A percentile compares a stretch with the other conserved stretches of the same genome.
These are phyloP conservation scores for Drosophila mimetica DNA, from an alignment of 2,888 invertebrate species.

Conservation along the genomic window DNA sequence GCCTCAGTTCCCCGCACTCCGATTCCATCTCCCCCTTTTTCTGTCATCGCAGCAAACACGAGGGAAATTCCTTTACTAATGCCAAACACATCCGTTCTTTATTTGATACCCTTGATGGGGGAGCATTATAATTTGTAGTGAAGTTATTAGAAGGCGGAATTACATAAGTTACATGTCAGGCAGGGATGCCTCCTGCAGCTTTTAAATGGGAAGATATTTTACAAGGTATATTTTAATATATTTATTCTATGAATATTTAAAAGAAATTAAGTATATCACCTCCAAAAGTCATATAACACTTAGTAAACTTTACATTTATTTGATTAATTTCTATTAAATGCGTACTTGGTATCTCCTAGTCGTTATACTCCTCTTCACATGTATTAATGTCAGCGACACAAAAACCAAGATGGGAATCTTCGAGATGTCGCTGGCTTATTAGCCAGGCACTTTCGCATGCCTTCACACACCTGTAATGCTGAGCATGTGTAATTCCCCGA, in stretches of 20 bases:
- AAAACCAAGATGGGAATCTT: slow-evolving; percentile 35
- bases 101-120: slow-evolving; percentile 64
- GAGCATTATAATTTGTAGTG: slow-evolving; percentile 43
- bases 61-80: slow-evolving; percentile 73
- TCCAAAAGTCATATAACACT: no score
- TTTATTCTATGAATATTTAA: no score
- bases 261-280: no score
- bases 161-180: background rate
- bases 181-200: background rate
- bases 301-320: no score
- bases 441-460: slow-evolving; percentile 38
- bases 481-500: slow-evolving; percentile 66
- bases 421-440: slow-evolving; percentile 40
- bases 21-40: background rate
- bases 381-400: slow-evolving; percentile 24
- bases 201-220: background rate
- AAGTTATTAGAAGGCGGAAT: slow-evolving; percentile 53
- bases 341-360: slow-evolving; percentile 20
- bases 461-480: slow-evolving; percentile 44
- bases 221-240: no score
- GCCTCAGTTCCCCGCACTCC: slow-evolving; percentile 4
- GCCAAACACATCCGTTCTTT: slow-evolving; percentile 76
- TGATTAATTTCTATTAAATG: no score
- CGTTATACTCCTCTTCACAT: slow-evolving; percentile 10
- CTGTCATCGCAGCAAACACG: slow-evolving; percentile 61